phyloP scores from a whole-genome alignment of 1,140 invertebrate genomes.

The Oscheius sp. region DNA sequence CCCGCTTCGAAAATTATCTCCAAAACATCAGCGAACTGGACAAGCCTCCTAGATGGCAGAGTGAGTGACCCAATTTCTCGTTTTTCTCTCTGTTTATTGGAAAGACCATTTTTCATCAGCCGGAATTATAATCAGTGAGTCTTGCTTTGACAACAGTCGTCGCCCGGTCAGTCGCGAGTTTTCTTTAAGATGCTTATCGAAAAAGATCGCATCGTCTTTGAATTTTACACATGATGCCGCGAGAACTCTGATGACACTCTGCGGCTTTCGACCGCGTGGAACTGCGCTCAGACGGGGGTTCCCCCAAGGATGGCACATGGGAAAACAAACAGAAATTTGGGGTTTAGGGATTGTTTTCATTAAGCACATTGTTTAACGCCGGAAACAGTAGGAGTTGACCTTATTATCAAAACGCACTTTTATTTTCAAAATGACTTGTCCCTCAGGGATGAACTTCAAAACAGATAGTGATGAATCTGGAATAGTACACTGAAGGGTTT shows the following conservation, averaged over 20 bases:
- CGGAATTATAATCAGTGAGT: slow-evolving; percentile 6
- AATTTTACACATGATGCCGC: not conserved
- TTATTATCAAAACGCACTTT: no score
- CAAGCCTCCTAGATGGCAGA: slow-evolving; percentile 30
- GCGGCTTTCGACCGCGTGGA: no score
- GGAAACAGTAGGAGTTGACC: no score
- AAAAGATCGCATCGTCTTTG: not conserved
- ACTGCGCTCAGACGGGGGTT: not conserved
- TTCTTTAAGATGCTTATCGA: slow-evolving; percentile 9
- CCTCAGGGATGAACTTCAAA: no score
- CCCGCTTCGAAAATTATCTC: slow-evolving; percentile 22
- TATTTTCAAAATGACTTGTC: no score
- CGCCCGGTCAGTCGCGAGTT: not conserved
- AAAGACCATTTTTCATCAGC: not conserved
- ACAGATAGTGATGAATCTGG: no score
- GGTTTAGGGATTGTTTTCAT: no score
- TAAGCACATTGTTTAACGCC: no score
- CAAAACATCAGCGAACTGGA: slow-evolving; percentile 11
- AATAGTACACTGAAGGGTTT: no score
- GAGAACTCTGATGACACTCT: not conserved
- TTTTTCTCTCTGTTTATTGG: not conserved
- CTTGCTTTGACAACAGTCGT: not conserved
- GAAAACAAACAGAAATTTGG: no score
- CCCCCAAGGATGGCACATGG: no score
- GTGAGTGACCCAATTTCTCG: slow-evolving; percentile 20